Conservation (phyloP, 2,113 vertebrate species). For the Pedionomus torquatus region DNA sequence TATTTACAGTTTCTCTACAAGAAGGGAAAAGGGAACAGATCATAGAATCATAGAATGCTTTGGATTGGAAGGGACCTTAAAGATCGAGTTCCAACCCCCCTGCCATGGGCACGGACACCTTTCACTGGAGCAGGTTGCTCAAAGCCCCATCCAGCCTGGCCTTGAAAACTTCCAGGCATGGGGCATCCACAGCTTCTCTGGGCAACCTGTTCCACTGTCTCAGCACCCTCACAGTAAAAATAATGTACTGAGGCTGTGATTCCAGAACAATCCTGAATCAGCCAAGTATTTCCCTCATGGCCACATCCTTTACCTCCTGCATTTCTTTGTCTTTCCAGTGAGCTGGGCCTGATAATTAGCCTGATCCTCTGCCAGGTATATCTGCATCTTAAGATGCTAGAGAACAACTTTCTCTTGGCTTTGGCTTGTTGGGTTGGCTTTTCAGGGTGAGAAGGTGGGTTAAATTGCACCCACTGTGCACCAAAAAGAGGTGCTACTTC, state of each 20-base stretch:
- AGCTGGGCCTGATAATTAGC: background rate
- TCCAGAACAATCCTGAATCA: background rate
- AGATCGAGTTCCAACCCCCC: no score
- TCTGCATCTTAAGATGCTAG: background rate
- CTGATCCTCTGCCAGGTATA: background rate
- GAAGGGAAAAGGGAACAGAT: background rate
- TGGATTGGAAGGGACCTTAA: no score
- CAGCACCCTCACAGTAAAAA: no score
- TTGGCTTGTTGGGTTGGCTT: background rate
- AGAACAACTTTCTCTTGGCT: background rate
- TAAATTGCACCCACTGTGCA: background rate
- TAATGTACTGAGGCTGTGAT: background rate
- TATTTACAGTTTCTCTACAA: background rate
- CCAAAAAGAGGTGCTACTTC: background rate
- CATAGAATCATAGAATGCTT: no score
- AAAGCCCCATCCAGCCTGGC: no score
- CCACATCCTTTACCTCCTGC: background rate
- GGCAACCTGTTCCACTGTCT: no score
- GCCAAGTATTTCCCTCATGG: background rate
- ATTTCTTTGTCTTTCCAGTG: background rate
- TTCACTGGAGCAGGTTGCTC: no score
- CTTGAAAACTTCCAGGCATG: no score
- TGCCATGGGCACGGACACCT: no score
- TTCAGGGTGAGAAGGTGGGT: background rate
- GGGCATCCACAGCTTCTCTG: no score